phyloP scores from a whole-genome alignment of 23 tunicate species.

The Phallusia fumigata region DNA sequence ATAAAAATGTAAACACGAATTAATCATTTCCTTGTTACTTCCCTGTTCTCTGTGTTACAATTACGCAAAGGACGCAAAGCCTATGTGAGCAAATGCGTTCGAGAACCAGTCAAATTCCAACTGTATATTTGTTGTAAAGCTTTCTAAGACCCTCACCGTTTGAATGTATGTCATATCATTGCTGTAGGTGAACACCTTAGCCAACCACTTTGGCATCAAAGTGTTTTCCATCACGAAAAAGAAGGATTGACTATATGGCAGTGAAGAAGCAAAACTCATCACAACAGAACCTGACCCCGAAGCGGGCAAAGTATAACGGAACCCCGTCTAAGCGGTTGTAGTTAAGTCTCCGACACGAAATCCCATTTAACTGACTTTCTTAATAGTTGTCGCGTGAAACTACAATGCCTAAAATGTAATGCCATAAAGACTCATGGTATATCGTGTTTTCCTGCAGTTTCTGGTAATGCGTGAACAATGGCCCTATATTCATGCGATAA shows the following conservation, averaged over 20 bases:
- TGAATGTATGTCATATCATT: neutral
- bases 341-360: neutral
- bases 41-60: no score
- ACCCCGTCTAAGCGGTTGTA: neutral
- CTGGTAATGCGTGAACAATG: no score
- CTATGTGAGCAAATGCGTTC: no score
- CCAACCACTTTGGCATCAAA: conserved; percentile 63
- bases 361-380: neutral
- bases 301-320: neutral
- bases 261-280: neutral
- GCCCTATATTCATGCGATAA: no score
- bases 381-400: neutral
- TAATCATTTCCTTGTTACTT: no score
- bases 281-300: neutral
- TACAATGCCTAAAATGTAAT: neutral
- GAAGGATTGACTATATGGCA: conserved; percentile 36
- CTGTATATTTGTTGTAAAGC: no score
- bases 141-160: no score
- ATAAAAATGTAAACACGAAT: no score
- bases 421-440: no score
- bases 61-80: no score
- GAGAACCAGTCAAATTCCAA: no score
- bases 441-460: no score
- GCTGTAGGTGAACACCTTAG: conserved; percentile 72
- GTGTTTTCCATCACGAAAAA: conserved; percentile 55